A percentile compares a stretch with the other conserved stretches of the same genome.
phyloP scores from a whole-genome alignment of 2,113 vertebrate species.

The Falcunculus frontatus region DNA sequence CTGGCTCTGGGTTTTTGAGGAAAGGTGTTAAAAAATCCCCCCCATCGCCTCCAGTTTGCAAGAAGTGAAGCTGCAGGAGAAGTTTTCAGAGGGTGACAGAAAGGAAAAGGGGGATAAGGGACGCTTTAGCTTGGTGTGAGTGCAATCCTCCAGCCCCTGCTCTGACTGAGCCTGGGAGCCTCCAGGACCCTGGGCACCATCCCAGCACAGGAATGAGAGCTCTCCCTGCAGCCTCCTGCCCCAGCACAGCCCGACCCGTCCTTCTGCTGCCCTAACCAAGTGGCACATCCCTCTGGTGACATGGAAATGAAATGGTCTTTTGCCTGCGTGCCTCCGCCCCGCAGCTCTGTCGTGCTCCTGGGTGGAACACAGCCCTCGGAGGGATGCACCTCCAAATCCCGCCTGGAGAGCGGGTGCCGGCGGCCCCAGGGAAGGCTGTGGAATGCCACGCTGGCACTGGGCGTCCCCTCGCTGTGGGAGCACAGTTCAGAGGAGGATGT shows the following conservation, averaged over 20 bases:
- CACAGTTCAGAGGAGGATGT: neutral
- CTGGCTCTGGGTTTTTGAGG: neutral
- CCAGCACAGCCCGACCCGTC: neutral
- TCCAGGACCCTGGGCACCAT: conserved; percentile 19
- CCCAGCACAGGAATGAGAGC: neutral
- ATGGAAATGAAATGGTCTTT: neutral
- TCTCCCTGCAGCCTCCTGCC: neutral
- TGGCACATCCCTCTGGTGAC: neutral
- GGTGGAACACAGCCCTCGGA: neutral
- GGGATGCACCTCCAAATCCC: neutral
- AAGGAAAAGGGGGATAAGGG: neutral
- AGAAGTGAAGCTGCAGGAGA: neutral
- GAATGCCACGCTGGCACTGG: conserved; percentile 21
- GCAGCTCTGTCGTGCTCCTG: neutral
- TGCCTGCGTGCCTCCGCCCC: neutral
- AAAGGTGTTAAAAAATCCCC: neutral
- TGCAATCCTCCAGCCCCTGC: neutral
- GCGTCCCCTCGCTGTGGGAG: neutral
- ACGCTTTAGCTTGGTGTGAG: neutral
- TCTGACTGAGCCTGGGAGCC: conserved; percentile 27
- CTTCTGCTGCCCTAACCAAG: neutral
- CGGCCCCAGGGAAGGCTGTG: neutral
- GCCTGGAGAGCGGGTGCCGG: neutral
- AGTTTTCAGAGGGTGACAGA: neutral
- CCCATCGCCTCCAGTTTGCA: neutral